Conservation (phyloP, 53 echinoderm and acorn worm genomes). For the Zoroaster sp. region DNA sequence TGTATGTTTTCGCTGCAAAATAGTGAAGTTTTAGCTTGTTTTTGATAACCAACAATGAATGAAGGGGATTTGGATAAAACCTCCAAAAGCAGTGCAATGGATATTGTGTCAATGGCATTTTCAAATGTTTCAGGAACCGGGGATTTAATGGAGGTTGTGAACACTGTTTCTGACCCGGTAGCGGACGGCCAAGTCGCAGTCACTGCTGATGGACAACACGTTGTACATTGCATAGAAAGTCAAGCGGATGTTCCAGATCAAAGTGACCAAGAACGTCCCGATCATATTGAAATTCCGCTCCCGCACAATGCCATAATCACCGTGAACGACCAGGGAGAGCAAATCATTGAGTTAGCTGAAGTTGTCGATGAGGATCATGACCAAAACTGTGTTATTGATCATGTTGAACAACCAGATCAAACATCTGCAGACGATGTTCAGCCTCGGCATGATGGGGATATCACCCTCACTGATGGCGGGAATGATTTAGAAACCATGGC, state of each 20-base stretch:
- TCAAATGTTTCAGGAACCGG: conserved; percentile 67
- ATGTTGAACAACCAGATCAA: not conserved
- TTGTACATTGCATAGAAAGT: not conserved
- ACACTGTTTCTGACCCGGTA: not conserved
- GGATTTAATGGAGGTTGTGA: conserved; percentile 48
- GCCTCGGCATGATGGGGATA: not conserved
- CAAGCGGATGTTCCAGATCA: not conserved
- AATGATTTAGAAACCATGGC: conserved; percentile 13
- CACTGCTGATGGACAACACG: not conserved
- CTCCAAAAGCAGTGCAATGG: conserved; percentile 12
- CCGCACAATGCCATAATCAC: conserved; percentile 39
- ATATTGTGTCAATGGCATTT: conserved; percentile 74
- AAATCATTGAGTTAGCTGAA: conserved; percentile 5
- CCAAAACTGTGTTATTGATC: not conserved
- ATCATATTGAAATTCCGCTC: conserved; percentile 15
- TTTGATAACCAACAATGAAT: not conserved
- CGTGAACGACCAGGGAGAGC: conserved; percentile 37
- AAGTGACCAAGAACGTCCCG: not conserved
- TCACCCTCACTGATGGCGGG: not conserved
- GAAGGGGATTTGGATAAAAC: not conserved
- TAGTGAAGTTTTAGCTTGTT: not conserved
- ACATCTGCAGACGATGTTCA: not conserved
- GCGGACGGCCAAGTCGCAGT: not conserved
- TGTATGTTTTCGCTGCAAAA: not conserved
- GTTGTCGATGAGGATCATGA: not conserved